phyloP scores from a whole-genome alignment of 2,888 invertebrate genomes.

The Pachymerium ferrugineum region DNA sequence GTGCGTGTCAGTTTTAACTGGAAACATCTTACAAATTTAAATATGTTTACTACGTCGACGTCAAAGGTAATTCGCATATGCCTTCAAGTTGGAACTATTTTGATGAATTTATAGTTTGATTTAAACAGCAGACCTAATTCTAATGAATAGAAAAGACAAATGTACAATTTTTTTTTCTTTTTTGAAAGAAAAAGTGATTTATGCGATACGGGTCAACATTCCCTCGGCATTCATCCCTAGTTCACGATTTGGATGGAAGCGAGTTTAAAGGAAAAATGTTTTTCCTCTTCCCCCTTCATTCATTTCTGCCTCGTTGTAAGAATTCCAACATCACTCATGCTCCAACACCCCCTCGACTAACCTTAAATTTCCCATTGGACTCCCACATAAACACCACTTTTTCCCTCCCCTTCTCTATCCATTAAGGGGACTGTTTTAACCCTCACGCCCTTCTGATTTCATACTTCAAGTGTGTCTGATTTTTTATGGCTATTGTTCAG shows the following conservation, averaged over 20 bases:
- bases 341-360: not conserved
- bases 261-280: not conserved
- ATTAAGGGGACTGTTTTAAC: conserved; percentile 10
- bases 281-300: not conserved
- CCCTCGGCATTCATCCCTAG: not conserved
- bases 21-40: too few species aligned
- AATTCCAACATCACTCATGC: conserved; percentile 1
- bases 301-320: conserved; percentile 18
- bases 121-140: too few species aligned
- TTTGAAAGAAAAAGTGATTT: not conserved
- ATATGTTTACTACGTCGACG: too few species aligned
- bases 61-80: too few species aligned
- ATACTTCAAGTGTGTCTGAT: not conserved
- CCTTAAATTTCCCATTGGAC: conserved; percentile 14
- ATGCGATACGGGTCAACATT: not conserved
- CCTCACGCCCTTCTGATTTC: conserved; percentile 4
- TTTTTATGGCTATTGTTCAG: too few species aligned
- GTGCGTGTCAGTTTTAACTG: too few species aligned
- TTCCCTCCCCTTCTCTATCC: not conserved
- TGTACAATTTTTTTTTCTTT: not conserved
- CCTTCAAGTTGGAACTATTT: too few species aligned
- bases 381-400: conserved; percentile 13
- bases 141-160: too few species aligned
- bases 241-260: not conserved
- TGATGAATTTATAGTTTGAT: too few species aligned